Base-by-base conservation (phyloP, 2,113 vertebrate genomes). In the Emydocephalus ijimae region DNA sequence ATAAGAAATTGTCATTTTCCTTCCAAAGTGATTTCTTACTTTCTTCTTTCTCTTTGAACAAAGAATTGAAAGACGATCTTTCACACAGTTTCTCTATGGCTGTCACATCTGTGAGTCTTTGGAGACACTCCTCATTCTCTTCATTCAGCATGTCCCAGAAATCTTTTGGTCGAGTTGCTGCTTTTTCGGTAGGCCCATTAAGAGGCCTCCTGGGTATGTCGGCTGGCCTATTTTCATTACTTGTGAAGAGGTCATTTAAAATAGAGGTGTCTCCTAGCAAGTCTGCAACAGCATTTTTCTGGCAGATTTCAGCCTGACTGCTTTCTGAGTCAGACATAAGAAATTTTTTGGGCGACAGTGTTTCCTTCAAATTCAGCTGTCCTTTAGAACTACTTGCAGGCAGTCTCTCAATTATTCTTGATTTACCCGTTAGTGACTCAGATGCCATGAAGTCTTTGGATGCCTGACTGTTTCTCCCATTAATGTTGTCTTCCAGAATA, bases 131-230 rank as follows among this genome's bases (percentile, higher is more conserved):
- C 50, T 98, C 98, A 43, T 98, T 98, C 54, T 98, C 98, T 90
- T 99, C 99, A 94, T 97, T 98, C 93, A 99, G 95, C 92, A 99
- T 98, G 96, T 99, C 99, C 99, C 99, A 99, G 96, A 99, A 98
- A 96, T 99, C 99, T 97, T 98, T 99, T 90, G 97, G 94, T 93
- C 93, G 96, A 56, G 92, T 96, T 93, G 98, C 98, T 34, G 97
- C 93, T 95, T 97, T 98, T 94, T 96, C 95, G 56, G 26, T 20
- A 89, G 95, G 94, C 39, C 92, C 93, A 92, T 93, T 94, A 91
- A 94, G 92, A 21, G 93, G 87, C 74, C 69, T 95, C 87, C 90
- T 96, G 74, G 91, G 92, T 26, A 92, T 93, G 20, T 50, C 96
- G 54, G 88, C 89, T 92, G 90, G 89, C 74, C 92, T 96, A 74